Evolutionary conservation across 23 tunicate genomes (phyloP).

Genomic region (Botrylloides violaceus): DNA sequence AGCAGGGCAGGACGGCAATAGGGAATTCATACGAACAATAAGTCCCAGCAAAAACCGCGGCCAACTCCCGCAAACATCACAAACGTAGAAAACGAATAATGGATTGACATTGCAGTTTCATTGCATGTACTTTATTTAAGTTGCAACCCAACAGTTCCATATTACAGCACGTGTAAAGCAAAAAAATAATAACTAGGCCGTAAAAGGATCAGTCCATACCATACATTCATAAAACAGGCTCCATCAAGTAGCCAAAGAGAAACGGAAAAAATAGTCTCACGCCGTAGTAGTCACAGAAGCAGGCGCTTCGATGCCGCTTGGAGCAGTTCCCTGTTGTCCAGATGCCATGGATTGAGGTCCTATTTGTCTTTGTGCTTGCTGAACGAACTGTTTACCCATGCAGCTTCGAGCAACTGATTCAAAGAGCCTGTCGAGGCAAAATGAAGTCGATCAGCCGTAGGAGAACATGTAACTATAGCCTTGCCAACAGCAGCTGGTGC

Average conservation of each 20-base stretch:
- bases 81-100: too few species aligned
- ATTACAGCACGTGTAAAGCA: not conserved
- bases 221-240: not conserved
- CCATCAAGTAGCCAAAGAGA: not conserved
- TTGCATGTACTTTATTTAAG: too few species aligned
- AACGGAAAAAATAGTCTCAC: not conserved
- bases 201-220: not conserved
- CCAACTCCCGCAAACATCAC: too few species aligned
- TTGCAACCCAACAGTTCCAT: not conserved
- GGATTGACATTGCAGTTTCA: too few species aligned
- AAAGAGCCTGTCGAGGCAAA: constrained; percentile 57
- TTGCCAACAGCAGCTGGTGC: too few species aligned
- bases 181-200: not conserved
- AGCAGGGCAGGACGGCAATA: too few species aligned
- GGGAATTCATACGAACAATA: not conserved
- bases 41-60: not conserved
- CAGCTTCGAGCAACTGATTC: constrained; percentile 95
- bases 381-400: constrained; percentile 90
- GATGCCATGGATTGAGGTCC: not conserved
- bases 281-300: not conserved
- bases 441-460: too few species aligned
- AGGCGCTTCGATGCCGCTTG: not conserved
- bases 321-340: not conserved
- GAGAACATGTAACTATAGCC: too few species aligned
- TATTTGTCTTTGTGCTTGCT: constrained; percentile 25